A percentile compares a stretch with the other conserved stretches of the same genome.
Conservation (phyloP, 2,888 invertebrate species). For the Polyommatus iphigenia region DNA sequence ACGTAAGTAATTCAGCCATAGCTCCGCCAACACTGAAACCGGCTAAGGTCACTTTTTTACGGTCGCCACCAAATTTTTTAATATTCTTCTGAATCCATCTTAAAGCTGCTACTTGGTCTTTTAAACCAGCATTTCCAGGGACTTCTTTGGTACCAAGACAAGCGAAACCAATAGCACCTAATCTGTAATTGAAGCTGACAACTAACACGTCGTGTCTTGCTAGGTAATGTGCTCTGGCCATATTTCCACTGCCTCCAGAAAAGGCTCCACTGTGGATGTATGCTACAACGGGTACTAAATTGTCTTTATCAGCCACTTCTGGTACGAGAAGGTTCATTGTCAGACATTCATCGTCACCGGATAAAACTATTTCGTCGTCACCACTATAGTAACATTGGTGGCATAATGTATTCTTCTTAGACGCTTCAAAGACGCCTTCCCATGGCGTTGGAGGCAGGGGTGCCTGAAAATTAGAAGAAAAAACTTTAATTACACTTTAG, state of each 20-base stretch:
- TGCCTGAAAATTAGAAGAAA: conserved; percentile 53
- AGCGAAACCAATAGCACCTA: conserved; percentile 86
- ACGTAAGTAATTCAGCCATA: conserved; percentile 63
- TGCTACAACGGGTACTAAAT: conserved; percentile 63
- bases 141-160: conserved; percentile 81
- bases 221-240: conserved; percentile 79
- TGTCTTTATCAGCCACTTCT: conserved; percentile 53
- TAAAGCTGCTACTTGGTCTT: conserved; percentile 90
- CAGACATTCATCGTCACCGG: conserved; percentile 65
- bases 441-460: conserved; percentile 63
- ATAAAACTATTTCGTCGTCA: conserved; percentile 49
- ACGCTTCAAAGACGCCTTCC: conserved; percentile 53
- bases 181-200: conserved; percentile 84
- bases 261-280: conserved; percentile 71
- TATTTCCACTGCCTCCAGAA: conserved; percentile 63
- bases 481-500: background rate
- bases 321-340: conserved; percentile 61
- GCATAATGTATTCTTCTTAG: conserved; percentile 50
- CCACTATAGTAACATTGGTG: conserved; percentile 59
- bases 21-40: conserved; percentile 90
- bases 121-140: conserved; percentile 91
- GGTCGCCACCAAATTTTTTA: conserved; percentile 88
- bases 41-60: conserved; percentile 86
- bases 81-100: conserved; percentile 88
- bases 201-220: conserved; percentile 84